Evolutionary conservation across 2,888 invertebrate species (phyloP).

Genomic region (Stenolophus ochropezus): DNA sequence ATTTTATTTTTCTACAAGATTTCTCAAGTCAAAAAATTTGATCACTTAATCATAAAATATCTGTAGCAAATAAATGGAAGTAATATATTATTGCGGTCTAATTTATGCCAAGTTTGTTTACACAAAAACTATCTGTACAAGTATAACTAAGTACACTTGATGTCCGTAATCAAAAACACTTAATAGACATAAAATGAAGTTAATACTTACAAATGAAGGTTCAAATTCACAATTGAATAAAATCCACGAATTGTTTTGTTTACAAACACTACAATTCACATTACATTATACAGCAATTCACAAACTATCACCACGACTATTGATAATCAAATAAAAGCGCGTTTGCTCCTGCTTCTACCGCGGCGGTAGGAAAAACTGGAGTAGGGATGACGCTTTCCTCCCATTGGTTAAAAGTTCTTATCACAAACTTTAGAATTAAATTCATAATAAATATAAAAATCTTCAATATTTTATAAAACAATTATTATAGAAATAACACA

Average conservation of each 20-base stretch:
- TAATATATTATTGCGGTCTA: too few relatives aligned
- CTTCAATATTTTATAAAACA: not conserved
- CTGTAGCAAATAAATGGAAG: too few relatives aligned
- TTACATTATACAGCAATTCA: conserved; percentile 15
- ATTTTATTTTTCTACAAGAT: too few relatives aligned
- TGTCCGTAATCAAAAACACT: too few relatives aligned
- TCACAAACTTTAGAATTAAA: too few relatives aligned
- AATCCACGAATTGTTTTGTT: not conserved
- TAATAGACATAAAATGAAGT: too few relatives aligned
- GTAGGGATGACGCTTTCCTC: not conserved
- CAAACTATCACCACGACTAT: conserved; percentile 20
- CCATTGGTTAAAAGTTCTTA: not conserved
- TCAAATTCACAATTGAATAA: not conserved
- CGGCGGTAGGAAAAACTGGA: not conserved
- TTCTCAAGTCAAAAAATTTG: too few relatives aligned
- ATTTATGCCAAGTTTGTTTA: too few relatives aligned
- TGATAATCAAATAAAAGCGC: conserved; percentile 30
- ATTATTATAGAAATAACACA: not conserved
- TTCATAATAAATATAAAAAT: too few relatives aligned
- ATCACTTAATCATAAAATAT: too few relatives aligned
- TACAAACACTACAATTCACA: conserved; percentile 9
- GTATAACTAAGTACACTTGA: too few relatives aligned
- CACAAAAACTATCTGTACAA: too few relatives aligned
- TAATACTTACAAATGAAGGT: not conserved
- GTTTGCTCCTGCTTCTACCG: not conserved